Percentiles rank a stretch among this genome's conserved stretches.
Conservation (phyloP, 2,113 vertebrate species). For the Thalassoma bifasciatum region DNA sequence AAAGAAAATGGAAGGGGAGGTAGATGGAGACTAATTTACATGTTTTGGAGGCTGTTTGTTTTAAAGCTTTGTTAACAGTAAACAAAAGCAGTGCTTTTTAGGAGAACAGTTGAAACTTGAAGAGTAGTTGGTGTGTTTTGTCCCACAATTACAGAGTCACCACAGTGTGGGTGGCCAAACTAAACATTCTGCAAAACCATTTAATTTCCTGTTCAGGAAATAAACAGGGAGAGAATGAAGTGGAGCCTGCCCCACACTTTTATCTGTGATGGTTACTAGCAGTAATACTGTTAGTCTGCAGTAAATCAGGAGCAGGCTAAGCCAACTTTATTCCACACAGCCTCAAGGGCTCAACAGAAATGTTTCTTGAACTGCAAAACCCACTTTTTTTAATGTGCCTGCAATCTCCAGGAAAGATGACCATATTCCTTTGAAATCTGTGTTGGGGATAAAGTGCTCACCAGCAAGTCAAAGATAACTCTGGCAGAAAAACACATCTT, state of each 20-base stretch:
- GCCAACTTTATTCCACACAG: conserved; percentile 12
- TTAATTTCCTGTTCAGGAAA: conserved; percentile 14
- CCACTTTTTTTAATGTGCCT: conserved; percentile 36
- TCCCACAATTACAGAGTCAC: conserved; percentile 48
- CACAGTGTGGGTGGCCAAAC: conserved; percentile 26
- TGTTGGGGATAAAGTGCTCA: conserved; percentile 32
- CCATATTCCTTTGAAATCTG: conserved; percentile 43
- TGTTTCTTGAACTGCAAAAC: conserved; percentile 31
- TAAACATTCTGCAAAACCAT: conserved; percentile 32
- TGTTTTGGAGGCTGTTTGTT: conserved; percentile 53
- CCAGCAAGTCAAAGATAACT: conserved; percentile 41
- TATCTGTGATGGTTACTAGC: conserved; percentile 26
- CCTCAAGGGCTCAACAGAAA: conserved; percentile 34
- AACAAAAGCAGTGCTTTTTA: conserved; percentile 50
- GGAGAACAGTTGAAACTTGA: conserved; percentile 13
- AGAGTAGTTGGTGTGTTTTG: conserved; percentile 7
- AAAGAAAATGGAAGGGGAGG: conserved; percentile 31
- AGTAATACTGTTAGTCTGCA: conserved; percentile 1
- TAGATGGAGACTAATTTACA: conserved; percentile 40
- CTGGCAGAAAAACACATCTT: conserved; percentile 26
- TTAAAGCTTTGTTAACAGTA: conserved; percentile 53
- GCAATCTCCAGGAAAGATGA: conserved; percentile 31
- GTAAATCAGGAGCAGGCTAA: conserved; percentile 32
- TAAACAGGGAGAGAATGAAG: conserved; percentile 7
- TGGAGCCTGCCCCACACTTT: conserved; percentile 2